Conservation (phyloP, 1,140 invertebrate genomes). For the Tetragnatha versicolor region DNA sequence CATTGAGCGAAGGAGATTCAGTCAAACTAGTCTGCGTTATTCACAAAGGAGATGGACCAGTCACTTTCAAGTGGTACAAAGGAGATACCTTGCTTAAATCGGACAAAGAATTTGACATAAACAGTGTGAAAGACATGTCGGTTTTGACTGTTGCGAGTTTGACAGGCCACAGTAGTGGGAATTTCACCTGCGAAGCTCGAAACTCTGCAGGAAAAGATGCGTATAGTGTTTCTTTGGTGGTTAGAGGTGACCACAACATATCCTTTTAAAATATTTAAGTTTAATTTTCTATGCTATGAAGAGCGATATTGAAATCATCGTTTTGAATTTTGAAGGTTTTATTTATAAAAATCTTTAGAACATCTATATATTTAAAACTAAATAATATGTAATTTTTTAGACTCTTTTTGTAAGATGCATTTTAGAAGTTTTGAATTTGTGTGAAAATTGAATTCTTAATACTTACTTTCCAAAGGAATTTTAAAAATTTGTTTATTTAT, state of each 20-base stretch:
- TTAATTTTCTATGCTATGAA: no score
- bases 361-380: no score
- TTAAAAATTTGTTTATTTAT: no score
- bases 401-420: no score
- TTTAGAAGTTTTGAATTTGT: no score
- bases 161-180: conserved; percentile 76
- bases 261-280: no score
- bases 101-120: conserved; percentile 13
- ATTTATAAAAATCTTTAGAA: no score
- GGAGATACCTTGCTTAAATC: conserved; percentile 12
- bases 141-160: conserved; percentile 80
- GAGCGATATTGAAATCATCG: no score
- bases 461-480: no score
- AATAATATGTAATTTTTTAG: no score
- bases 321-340: no score
- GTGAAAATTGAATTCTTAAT: no score
- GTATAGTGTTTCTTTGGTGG: conserved; percentile 85
- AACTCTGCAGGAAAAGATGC: conserved; percentile 92
- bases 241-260: conserved; percentile 73
- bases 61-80: conserved; percentile 36
- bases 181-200: conserved; percentile 87
- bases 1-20: conserved; percentile 24
- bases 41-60: not conserved
- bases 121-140: conserved; percentile 58
- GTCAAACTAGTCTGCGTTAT: conserved; percentile 28